Evolutionary conservation across 2,113 vertebrate genomes (phyloP), one percentile per base, ranked within the genome.

Genomic region (Coracopsis vasa): DNA sequence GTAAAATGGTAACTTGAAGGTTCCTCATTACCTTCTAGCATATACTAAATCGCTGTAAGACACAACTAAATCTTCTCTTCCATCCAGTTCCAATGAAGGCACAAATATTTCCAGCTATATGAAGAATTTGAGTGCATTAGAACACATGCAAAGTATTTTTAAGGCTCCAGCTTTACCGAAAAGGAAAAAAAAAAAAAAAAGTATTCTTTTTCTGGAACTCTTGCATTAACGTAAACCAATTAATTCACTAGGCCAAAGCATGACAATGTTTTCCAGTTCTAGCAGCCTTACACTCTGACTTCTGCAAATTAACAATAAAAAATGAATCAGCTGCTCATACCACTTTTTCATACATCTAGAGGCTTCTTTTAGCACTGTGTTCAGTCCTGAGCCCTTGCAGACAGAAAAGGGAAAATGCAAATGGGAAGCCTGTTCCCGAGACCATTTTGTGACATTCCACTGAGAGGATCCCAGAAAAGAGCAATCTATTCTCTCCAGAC

Each of bases 21-120:
- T 69, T 91, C 39, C 31, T 78, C 13, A 9, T 73, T 75, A 58
- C 42, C 27, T 81, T 78, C 33, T 18, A 83, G 21, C 1, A 5
- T 39, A 27, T 84, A 58, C 47, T n/a, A 27, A 70, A 64, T 62
- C 31, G 2, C 25, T 61, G 27, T 39, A 69, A 64, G 28, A 91
- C 19, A 37, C 51, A 69, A 79, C n/a, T 45, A 44, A n/a, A 56
- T 62, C 12, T 54, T 77, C 10, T 78, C 83, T 65, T 82, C 42
- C 51, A 78, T 48, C 47, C 41, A 71, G 39, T 75, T 95, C 41
- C 70, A 92, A 41, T 16, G 25, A 88, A 96, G 91, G 83, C 92
- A 94, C 72, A 86, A 91, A 4, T 74, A 83, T 51, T 75, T 78
- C 25, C 35, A 90, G 42, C 66, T 83, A 23, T 60, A 67, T 31